Percentiles rank a stretch among this genome's conserved stretches.
These are phyloP conservation scores for Sprattus sprattus DNA, from an alignment of 2,113 vertebrate species.

Conservation along the genomic window DNA sequence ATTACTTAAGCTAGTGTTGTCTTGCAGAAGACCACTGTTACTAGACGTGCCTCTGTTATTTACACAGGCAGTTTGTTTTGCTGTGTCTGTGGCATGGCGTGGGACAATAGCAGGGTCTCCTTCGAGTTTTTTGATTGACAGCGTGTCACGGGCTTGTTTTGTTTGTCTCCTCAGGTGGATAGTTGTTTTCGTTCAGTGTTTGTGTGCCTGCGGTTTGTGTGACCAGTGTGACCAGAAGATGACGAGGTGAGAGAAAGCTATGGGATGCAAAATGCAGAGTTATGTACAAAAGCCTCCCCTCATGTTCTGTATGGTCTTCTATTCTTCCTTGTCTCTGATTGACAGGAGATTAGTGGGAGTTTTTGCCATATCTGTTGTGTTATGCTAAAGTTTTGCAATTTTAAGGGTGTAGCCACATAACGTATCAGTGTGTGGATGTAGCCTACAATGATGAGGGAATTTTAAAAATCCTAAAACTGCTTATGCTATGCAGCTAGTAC, in stretches of 20 bases:
- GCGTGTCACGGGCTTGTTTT: conserved; percentile 62
- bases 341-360: neutral
- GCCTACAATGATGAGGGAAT: neutral
- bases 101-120: conserved; percentile 50
- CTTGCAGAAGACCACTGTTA: neutral
- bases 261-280: neutral
- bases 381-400: neutral
- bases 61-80: neutral
- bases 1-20: neutral
- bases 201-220: neutral
- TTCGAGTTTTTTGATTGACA: conserved; percentile 57
- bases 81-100: neutral
- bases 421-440: neutral
- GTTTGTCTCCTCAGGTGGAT: conserved; percentile 61
- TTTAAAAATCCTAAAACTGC: neutral
- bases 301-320: neutral
- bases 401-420: neutral
- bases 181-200: conserved; percentile 38
- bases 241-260: neutral
- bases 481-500: neutral
- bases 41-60: neutral
- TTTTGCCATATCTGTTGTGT: neutral
- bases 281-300: neutral
- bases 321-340: neutral
- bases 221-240: neutral